A percentile compares a stretch with the other conserved stretches of the same genome.
phyloP scores from a whole-genome alignment of 2,888 invertebrate genomes.

The Erpobdella octoculata region DNA sequence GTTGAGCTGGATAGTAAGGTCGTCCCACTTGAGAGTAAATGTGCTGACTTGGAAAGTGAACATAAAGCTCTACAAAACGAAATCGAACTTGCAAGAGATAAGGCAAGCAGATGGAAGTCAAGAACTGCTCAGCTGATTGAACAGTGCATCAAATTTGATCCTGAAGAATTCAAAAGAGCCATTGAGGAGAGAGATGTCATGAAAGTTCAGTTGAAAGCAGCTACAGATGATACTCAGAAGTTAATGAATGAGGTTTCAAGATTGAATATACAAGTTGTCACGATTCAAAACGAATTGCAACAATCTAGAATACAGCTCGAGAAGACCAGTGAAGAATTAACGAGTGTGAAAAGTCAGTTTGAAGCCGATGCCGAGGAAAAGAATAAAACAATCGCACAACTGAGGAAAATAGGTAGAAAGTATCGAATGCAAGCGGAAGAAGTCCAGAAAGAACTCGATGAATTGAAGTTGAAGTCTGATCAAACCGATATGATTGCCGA shows the following conservation, averaged over 20 bases:
- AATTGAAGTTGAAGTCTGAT: constrained; percentile 26
- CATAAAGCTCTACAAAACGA: constrained; percentile 61
- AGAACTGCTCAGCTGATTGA: constrained; percentile 79
- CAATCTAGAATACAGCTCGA: not conserved
- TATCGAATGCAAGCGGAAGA: constrained; percentile 83
- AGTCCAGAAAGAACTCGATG: constrained; percentile 33
- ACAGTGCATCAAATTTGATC: constrained; percentile 78
- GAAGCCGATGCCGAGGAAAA: constrained; percentile 34
- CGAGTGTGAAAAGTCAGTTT: not conserved
- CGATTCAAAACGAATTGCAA: constrained; percentile 6
- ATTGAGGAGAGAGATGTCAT: constrained; percentile 35
- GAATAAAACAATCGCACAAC: constrained; percentile 40
- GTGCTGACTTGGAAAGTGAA: constrained; percentile 57
- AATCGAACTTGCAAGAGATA: constrained; percentile 68
- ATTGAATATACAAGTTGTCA: not conserved
- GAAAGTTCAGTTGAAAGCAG: constrained; percentile 23
- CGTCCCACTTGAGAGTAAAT: constrained; percentile 69
- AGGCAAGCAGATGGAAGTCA: constrained; percentile 67
- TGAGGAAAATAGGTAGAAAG: constrained; percentile 79
- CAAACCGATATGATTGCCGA: constrained; percentile 5
- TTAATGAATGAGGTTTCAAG: not conserved
- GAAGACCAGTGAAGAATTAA: not conserved
- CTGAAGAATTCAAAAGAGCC: constrained; percentile 65
- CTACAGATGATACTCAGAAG: constrained; percentile 28
- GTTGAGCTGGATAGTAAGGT: constrained; percentile 61